Evolutionary conservation across 1,140 invertebrate genomes (phyloP).

Genomic region (Acromyrmex heyeri): DNA sequence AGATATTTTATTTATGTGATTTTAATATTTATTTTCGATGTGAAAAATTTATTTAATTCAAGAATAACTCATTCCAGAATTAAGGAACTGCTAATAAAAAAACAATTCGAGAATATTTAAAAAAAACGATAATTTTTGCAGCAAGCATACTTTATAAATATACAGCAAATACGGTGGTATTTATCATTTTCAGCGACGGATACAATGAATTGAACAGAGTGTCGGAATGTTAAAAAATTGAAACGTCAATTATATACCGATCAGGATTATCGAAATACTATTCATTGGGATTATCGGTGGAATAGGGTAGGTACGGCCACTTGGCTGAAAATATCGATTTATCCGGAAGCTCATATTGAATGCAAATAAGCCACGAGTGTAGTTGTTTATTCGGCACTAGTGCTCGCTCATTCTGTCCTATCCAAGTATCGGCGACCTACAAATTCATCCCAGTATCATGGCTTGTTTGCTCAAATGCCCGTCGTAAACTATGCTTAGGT

Average conservation of each 20-base stretch:
- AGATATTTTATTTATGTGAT: neutral
- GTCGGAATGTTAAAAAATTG: constrained; percentile 60
- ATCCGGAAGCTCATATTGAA: constrained; percentile 70
- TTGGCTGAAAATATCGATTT: constrained; percentile 72
- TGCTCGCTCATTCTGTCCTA: constrained; percentile 66
- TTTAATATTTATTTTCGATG: neutral
- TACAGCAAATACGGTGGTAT: neutral
- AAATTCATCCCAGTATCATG: constrained; percentile 63
- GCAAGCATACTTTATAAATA: neutral
- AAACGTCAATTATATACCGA: constrained; percentile 62
- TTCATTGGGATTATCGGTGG: constrained; percentile 70
- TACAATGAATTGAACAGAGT: neutral
- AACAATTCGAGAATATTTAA: neutral
- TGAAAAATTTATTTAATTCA: neutral
- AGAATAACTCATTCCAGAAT: neutral
- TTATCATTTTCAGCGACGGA: constrained; percentile 8
- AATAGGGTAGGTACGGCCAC: constrained; percentile 26
- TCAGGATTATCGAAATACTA: constrained; percentile 67
- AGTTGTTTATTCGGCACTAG: constrained; percentile 75
- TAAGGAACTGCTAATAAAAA: neutral
- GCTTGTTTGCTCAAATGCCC: constrained; percentile 54
- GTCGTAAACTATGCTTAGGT: constrained; percentile 45
- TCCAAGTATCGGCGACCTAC: constrained; percentile 62
- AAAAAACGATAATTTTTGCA: neutral
- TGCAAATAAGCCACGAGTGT: constrained; percentile 71